Evolutionary conservation across 2,888 invertebrate genomes (phyloP).

Genomic region (Siphlonurus alternatus): DNA sequence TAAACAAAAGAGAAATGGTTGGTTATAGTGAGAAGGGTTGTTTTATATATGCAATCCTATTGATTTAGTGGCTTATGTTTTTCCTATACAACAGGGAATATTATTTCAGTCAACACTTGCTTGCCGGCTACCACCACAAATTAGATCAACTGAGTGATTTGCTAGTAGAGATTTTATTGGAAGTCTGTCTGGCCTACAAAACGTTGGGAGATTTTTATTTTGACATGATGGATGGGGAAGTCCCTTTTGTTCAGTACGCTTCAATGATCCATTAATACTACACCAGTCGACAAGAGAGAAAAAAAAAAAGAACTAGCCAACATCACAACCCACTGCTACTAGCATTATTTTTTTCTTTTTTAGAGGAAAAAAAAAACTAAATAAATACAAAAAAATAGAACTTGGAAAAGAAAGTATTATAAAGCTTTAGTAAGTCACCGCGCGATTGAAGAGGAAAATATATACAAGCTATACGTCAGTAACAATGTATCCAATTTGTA

Average conservation of each 20-base stretch:
- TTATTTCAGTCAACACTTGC: too few relatives aligned
- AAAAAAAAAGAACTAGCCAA: background rate
- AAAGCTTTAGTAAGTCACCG: background rate
- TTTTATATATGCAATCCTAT: too few relatives aligned
- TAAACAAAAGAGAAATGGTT: too few relatives aligned
- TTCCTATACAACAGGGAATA: too few relatives aligned
- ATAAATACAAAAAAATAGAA: background rate
- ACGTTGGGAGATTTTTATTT: background rate
- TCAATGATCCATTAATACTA: slow-evolving; percentile 4
- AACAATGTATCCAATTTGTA: background rate
- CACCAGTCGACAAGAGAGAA: background rate
- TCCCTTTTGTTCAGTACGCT: background rate
- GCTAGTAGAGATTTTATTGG: background rate
- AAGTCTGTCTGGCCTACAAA: background rate
- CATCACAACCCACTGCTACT: background rate
- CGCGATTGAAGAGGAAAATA: too few relatives aligned
- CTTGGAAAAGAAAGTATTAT: background rate
- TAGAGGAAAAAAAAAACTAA: background rate
- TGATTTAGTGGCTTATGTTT: too few relatives aligned
- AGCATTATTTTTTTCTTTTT: background rate
- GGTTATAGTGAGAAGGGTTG: too few relatives aligned
- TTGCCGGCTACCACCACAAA: too few relatives aligned
- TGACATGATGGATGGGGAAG: background rate
- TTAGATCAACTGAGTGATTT: too few relatives aligned
- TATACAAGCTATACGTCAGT: background rate